Conservation (phyloP, 2,888 invertebrate species). For the Meandrusa payeni region DNA sequence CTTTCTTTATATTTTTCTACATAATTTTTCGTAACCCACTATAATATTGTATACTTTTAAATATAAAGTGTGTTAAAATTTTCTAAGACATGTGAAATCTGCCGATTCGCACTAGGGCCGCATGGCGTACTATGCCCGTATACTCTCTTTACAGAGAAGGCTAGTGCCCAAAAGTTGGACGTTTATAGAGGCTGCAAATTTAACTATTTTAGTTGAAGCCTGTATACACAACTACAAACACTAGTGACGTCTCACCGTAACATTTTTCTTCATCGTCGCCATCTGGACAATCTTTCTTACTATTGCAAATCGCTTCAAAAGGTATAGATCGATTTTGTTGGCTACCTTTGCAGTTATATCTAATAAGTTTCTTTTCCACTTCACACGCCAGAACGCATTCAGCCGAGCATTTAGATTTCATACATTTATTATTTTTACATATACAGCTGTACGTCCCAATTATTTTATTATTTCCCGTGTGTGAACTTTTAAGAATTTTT, state of each 20-base stretch:
- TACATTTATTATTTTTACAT: slow-evolving; percentile 48
- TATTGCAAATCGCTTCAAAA: slow-evolving; percentile 51
- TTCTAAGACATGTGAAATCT: too few relatives aligned
- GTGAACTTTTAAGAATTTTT: slow-evolving; percentile 49
- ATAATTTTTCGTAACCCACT: too few relatives aligned
- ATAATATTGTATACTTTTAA: too few relatives aligned
- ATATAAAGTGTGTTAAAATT: too few relatives aligned
- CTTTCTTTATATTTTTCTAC: too few relatives aligned
- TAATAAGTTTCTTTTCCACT: slow-evolving; percentile 44
- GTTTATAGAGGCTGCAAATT: too few relatives aligned
- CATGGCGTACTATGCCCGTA: too few relatives aligned
- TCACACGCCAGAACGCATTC: slow-evolving; percentile 49
- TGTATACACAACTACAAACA: too few relatives aligned
- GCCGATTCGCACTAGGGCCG: too few relatives aligned
- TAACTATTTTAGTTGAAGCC: too few relatives aligned
- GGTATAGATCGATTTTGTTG: slow-evolving; percentile 36
- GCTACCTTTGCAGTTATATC: slow-evolving; percentile 42
- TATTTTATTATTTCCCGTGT: slow-evolving; percentile 52
- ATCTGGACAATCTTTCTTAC: slow-evolving; percentile 47
- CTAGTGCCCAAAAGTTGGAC: too few relatives aligned
- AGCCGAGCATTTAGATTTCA: slow-evolving; percentile 42
- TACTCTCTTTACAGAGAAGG: too few relatives aligned
- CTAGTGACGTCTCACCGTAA: slow-evolving; percentile 35
- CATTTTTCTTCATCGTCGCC: slow-evolving; percentile 59
- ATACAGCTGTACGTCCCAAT: slow-evolving; percentile 44